phyloP scores from a whole-genome alignment of 2,113 vertebrate species.

The Engystomops pustulosus region DNA sequence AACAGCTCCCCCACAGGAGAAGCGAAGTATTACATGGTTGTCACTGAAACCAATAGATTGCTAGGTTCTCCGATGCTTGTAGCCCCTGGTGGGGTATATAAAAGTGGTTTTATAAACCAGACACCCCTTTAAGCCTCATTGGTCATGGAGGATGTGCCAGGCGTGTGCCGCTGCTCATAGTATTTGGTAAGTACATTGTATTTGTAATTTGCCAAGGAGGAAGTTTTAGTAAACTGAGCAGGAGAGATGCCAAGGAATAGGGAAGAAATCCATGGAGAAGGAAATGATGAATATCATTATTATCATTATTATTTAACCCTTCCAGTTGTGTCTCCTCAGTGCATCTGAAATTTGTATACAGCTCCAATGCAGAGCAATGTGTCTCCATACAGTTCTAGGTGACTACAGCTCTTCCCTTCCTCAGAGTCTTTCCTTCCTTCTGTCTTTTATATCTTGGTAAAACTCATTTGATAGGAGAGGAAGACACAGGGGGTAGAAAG shows the following conservation, averaged over 20 bases:
- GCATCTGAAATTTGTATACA: background rate
- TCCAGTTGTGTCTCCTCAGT: too few species aligned
- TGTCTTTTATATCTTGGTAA: too few species aligned
- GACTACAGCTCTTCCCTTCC: too few species aligned
- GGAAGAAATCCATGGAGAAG: background rate
- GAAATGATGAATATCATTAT: background rate
- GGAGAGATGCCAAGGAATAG: background rate
- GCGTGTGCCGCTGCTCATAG: background rate
- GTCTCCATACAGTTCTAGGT: too few species aligned
- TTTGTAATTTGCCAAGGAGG: slow-evolving; percentile 11
- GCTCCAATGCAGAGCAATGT: background rate
- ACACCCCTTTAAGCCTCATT: background rate
- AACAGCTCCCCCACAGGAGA: background rate
- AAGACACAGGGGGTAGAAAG: too few species aligned
- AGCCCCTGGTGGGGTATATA: too few species aligned
- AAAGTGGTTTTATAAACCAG: too few species aligned
- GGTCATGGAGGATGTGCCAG: background rate
- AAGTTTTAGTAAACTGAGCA: background rate
- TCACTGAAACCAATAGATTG: background rate
- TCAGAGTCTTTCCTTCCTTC: too few species aligned
- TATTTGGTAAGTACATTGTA: background rate
- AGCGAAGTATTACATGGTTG: background rate
- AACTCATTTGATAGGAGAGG: too few species aligned
- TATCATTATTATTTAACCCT: too few species aligned
- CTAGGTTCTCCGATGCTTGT: too few species aligned